Base-by-base conservation (phyloP, 2,113 vertebrate species). In the Marmota flaviventris region DNA sequence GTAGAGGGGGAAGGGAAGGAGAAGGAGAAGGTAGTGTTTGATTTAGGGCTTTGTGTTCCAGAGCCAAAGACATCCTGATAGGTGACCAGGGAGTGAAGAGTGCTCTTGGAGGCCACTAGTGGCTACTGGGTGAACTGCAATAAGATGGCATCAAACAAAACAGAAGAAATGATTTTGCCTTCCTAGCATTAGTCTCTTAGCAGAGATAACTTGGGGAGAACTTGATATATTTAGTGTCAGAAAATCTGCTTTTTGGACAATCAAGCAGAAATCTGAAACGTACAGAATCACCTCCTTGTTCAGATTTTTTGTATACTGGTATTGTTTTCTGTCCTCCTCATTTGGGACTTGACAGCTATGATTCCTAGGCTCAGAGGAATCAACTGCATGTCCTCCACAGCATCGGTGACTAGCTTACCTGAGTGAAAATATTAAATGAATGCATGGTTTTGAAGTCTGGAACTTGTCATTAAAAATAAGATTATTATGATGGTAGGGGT, bases 41-140 rank as follows among this genome's bases (percentile, higher is more conserved):
- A 29, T 16, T 42, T 24, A 16, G 29, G 24, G 27, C 18, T 93
- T 42, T 51, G 48, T 8, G 6, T 17, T 37, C 39, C 25, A 22
- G 24, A 93, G 29, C 27, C 67, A 85, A 39, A 85, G 37, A 22
- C 67, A 32, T 8, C 37, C 9, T 7, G 25, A 20, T 0, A n/a
- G 5, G 29, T 32, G 20, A 67, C n/a, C 9, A 2, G 4, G 37
- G 18, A 79, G 27, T 34, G 4, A 0, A 4, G n/a, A 65, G 56
- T 45, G 29, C 37, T 67, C 76, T 42, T 51, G 18, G 81, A 86
- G 81, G 27, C 92, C 65, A 56, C 95, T 82, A 85, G 84, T 69
- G 97, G 92, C 63, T 37, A 88, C 37, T n/a, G 22, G 0, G 5
- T 53, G 48, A 95, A 87, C 39, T 97, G 58, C 94, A 96, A 76